These are phyloP conservation scores for Muscicapa adusta DNA, from an alignment of 2,113 vertebrate genomes.

Conservation along the genomic window DNA sequence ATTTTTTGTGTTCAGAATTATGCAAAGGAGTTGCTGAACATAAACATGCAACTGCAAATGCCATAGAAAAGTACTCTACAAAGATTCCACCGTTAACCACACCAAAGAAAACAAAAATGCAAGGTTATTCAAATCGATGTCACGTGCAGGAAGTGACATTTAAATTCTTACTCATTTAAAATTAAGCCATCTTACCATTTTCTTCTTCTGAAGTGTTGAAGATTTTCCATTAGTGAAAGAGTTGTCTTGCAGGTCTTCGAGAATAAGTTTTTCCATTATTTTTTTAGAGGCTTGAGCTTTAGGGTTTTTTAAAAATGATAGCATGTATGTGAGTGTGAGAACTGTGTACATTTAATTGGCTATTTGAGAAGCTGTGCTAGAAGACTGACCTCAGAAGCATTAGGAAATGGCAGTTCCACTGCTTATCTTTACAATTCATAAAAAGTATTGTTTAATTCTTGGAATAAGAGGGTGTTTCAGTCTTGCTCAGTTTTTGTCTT, in stretches of 20 bases:
- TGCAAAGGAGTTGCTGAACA: not conserved
- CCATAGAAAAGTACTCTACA: constrained; percentile 19
- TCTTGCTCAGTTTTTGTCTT: not conserved
- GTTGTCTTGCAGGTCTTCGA: constrained; percentile 6
- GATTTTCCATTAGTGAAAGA: constrained; percentile 41
- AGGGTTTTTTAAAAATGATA: not conserved
- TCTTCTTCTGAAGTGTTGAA: constrained; percentile 10
- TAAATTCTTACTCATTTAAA: constrained; percentile 51
- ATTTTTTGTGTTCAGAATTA: constrained; percentile 32
- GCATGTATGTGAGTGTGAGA: not conserved
- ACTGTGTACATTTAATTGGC: not conserved
- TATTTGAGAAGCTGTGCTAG: not conserved
- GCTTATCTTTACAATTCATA: constrained; percentile 20
- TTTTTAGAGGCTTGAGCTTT: not conserved
- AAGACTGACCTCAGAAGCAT: not conserved
- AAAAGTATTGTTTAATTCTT: constrained; percentile 50
- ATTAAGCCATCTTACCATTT: constrained; percentile 30
- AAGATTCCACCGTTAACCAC: constrained; percentile 44
- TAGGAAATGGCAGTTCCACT: constrained; percentile 1
- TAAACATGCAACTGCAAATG: constrained; percentile 20
- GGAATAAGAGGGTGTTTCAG: constrained; percentile 23
- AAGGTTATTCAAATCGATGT: constrained; percentile 36
- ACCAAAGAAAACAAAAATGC: constrained; percentile 57
- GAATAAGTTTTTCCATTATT: constrained; percentile 10
- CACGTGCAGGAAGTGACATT: constrained; percentile 60